Evolutionary conservation across 1,140 invertebrate species (phyloP).

Genomic region (Drosophila seguyi): DNA sequence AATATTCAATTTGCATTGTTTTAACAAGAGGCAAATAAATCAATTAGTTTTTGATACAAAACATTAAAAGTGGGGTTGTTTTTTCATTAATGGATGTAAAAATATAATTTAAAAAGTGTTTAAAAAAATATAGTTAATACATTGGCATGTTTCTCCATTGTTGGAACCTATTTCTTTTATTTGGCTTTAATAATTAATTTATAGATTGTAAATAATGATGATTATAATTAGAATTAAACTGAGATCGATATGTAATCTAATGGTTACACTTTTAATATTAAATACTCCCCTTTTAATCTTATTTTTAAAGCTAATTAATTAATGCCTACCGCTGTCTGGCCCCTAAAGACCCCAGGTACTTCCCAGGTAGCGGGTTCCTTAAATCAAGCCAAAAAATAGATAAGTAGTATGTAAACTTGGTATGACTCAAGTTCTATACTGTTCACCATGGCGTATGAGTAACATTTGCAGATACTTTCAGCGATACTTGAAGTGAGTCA

Average conservation of each 20-base stretch:
- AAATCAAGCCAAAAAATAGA: background rate
- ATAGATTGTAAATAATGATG: background rate
- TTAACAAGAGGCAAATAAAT: constrained; percentile 71
- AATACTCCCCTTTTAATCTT: background rate
- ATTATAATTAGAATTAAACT: background rate
- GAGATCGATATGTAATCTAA: background rate
- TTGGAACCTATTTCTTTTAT: background rate
- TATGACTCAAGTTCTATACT: constrained; percentile 6
- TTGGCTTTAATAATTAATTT: background rate
- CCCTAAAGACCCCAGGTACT: background rate
- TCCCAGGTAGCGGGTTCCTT: background rate
- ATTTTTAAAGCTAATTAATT: background rate
- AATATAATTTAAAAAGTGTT: background rate
- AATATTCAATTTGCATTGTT: constrained; percentile 75
- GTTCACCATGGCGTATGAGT: constrained; percentile 20
- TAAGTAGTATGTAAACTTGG: constrained; percentile 10
- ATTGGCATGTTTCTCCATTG: background rate
- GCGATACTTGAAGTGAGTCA: constrained; percentile 10
- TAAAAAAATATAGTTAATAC: no score
- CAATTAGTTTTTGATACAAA: constrained; percentile 74
- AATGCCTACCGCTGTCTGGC: background rate
- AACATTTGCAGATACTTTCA: constrained; percentile 23
- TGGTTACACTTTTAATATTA: no score
- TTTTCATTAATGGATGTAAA: no score
- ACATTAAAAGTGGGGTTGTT: background rate